Base-by-base conservation (phyloP, 2,888 invertebrate species). In the Lasioglossum zephyrum region DNA sequence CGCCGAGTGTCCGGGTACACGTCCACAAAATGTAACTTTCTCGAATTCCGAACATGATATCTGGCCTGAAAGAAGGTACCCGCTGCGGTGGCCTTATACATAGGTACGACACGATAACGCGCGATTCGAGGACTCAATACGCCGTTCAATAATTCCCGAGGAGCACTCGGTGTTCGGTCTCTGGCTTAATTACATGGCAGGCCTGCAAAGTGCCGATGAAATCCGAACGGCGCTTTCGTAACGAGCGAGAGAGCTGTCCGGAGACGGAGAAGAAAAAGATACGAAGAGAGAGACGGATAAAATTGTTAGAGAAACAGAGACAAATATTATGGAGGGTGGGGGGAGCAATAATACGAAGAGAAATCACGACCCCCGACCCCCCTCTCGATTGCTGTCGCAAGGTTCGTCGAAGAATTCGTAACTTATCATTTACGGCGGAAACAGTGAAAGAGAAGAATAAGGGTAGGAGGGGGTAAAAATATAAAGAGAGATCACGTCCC, bases 141-240 rank as follows among this genome's bases (percentile, higher is more conserved):
- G 74, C 18, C 26, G 57, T 60, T 31, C 44, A 44, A 31, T 44
- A 73, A 73, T 26, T 47, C 4, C 36, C 31, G 39, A 3, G 36
- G 60, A 49, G 49, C n/a, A 41, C 26, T 6, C 44, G 36, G 75
- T 75, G 26, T 44, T 44, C 53, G 44, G 8, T n/a, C 53, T 47
- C 44, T 44, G 44, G 41, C 60, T 89, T 81, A 79, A 81, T 73
- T 83, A 53, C 66, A 47, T 57, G 70, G 44, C 72, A 53, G 26
- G 13, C 36, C 60, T 26, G n/a, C 53, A 2, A 69, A 76, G 49
- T 41, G 69, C 60, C 74, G 83, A 63, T 69, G 83, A 83, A 89
- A 86, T 89, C 31, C 75, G 44, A 57, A 81, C 36, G 31, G 22
- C 39, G 47, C 26, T 16, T 73, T 76, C 26, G 74, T 36, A 63